Evolutionary conservation across 2,113 vertebrate genomes (phyloP).

Genomic region (Speoplatyrhinus poulsoni): DNA sequence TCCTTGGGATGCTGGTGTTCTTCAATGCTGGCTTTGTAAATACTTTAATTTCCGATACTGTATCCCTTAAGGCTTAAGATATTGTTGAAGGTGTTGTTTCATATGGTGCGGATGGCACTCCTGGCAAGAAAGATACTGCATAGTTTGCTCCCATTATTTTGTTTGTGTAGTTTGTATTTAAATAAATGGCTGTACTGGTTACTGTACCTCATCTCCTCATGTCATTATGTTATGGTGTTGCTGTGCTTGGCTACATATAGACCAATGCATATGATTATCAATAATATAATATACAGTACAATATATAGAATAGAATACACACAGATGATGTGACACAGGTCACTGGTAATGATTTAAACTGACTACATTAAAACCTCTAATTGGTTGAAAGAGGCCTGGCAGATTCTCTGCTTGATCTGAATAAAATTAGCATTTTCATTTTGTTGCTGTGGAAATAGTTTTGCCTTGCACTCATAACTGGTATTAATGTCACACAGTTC

Average conservation of each 20-base stretch:
- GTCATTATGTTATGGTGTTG: no score
- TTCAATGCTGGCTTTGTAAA: slow-evolving; percentile 39
- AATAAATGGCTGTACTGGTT: background rate
- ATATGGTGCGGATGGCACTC: slow-evolving; percentile 17
- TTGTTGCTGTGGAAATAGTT: background rate
- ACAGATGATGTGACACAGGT: slow-evolving; percentile 36
- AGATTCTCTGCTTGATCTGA: slow-evolving; percentile 17
- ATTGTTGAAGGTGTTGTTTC: slow-evolving; percentile 48
- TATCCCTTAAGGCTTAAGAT: slow-evolving; percentile 37
- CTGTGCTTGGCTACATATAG: no score
- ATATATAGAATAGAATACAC: background rate
- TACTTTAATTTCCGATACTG: slow-evolving; percentile 61
- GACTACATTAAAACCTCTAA: slow-evolving; percentile 31
- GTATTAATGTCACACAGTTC: no score
- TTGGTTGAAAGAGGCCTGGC: slow-evolving; percentile 29
- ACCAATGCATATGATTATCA: no score
- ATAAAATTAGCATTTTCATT: background rate
- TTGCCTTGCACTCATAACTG: no score
- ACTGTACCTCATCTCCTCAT: no score
- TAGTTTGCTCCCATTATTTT: background rate
- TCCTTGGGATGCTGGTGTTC: slow-evolving; percentile 13
- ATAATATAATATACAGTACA: background rate
- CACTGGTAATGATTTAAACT: slow-evolving; percentile 28
- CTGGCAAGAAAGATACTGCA: slow-evolving; percentile 12
- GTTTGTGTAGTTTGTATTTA: background rate